Evolutionary conservation across 1,140 invertebrate species (phyloP).

Genomic region (Zophobas atratus): DNA sequence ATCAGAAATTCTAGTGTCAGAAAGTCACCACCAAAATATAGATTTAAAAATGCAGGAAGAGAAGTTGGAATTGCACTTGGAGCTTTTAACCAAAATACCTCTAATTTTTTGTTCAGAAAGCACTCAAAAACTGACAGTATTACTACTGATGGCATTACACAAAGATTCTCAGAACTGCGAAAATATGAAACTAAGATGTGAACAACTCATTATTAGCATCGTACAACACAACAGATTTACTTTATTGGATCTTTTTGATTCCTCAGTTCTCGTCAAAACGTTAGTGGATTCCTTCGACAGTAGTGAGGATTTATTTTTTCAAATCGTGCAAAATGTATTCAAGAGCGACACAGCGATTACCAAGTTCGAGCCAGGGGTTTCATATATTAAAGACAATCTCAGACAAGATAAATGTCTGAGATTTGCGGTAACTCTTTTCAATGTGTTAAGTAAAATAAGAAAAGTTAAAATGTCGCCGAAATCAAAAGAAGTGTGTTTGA

Average conservation of each 20-base stretch:
- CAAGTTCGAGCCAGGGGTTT: conserved; percentile 49
- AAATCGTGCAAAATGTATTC: conserved; percentile 57
- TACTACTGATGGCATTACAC: conserved; percentile 57
- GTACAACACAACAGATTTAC: conserved; percentile 36
- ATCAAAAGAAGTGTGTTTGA: conserved; percentile 17
- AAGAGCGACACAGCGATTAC: conserved; percentile 53
- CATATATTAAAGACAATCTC: conserved; percentile 49
- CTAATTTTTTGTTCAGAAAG: conserved; percentile 51
- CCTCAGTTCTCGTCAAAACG: conserved; percentile 5
- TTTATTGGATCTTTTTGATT: conserved; percentile 37
- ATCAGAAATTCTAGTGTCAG: conserved; percentile 9
- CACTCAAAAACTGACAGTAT: conserved; percentile 53
- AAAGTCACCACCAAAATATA: background rate
- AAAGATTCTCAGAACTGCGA: conserved; percentile 52
- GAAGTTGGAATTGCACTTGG: conserved; percentile 49
- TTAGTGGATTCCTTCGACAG: conserved; percentile 49
- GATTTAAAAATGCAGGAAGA: conserved; percentile 48
- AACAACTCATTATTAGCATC: conserved; percentile 57
- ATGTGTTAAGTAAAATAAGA: conserved; percentile 46
- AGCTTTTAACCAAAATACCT: conserved; percentile 53
- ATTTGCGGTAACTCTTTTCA: conserved; percentile 38
- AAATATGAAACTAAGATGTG: conserved; percentile 44
- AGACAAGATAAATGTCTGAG: conserved; percentile 36
- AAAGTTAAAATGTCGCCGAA: conserved; percentile 54
- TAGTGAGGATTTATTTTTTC: conserved; percentile 48